Base-by-base conservation (phyloP, 64 coral and sea anemone genomes). In the Actinia equina region DNA sequence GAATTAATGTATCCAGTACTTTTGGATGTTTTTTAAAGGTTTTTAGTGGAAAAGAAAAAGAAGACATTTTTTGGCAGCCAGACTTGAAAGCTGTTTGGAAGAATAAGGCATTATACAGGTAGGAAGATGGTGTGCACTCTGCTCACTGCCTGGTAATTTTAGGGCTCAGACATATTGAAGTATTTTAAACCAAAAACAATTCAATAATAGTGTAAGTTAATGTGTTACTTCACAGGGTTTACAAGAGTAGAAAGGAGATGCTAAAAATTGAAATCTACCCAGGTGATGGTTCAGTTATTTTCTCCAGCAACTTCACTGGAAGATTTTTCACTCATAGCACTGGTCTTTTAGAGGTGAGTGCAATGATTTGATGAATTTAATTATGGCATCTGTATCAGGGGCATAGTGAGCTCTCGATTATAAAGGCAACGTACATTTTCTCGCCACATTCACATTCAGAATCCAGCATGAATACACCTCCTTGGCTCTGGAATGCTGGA, bases 71-170 rank as follows among this genome's bases (percentile, higher is more conserved):
- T 37, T 82, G 85, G 77, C 59, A 87, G 22, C 78, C 90, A 74
- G 60, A 91, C 77, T 62, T 86, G 71, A 91, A 87, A 87, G 84
- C 87, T 42, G 52, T 92, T 87, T 92, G 90, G 85, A 87, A 83
- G 70, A 58, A 87, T 59, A 45, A 59, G 42, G 60, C 18, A 4
- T 52, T 43, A 30, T 92, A 82, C 79, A 92, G 85, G 90, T 83
- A 3, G 62, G 22, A 20, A 65, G n/a, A 65, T n/a, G 30, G 30
- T 37, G 30, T 37, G 30, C 30, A 37, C 30, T 37, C 30, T 37
- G 30, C 30, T 63, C 60, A 37, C 30, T 37, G 30, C 30, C 30
- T 37, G 30, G 30, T 37, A 37, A 37, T 37, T 37, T 37, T 37
- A 37, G 30, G 30, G 0, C 30, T 37, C 30, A 6, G 52, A 54